These are phyloP conservation scores for Ptyas mucosa DNA, from an alignment of 2,113 vertebrate species.

Conservation along the genomic window DNA sequence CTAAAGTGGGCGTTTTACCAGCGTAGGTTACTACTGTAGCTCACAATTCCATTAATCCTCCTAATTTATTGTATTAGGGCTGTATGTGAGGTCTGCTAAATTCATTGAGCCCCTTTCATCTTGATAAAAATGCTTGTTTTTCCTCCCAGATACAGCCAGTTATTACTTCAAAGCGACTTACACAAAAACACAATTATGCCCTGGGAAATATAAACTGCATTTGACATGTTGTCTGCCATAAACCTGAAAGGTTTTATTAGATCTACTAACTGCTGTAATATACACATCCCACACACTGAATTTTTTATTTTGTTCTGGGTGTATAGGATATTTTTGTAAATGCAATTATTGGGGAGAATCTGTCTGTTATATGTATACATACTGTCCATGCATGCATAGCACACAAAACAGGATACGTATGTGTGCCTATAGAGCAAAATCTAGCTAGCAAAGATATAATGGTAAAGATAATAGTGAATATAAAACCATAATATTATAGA, in stretches of 20 bases:
- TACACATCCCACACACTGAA: conserved; percentile 55
- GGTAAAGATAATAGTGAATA: background rate
- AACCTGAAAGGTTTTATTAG: conserved; percentile 76
- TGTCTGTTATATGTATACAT: background rate
- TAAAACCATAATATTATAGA: background rate
- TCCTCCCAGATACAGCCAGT: conserved; percentile 70
- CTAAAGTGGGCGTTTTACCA: conserved; percentile 80
- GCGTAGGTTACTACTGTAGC: conserved; percentile 78
- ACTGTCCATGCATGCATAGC: background rate
- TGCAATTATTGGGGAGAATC: conserved; percentile 35
- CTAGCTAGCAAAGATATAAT: conserved; percentile 26
- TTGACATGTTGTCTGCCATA: conserved; percentile 73
- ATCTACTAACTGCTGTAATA: conserved; percentile 60
- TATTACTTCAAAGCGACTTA: conserved; percentile 72
- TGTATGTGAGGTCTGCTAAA: conserved; percentile 84
- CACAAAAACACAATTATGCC: conserved; percentile 79
- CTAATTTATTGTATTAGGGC: conserved; percentile 85
- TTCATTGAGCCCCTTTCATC: conserved; percentile 81
- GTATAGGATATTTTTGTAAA: conserved; percentile 44
- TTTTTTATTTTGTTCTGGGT: conserved; percentile 70
- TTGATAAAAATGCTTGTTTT: conserved; percentile 73
- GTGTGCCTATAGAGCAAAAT: conserved; percentile 9
- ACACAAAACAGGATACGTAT: background rate
- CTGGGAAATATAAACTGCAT: conserved; percentile 73
- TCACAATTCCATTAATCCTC: conserved; percentile 81